A percentile compares a stretch with the other conserved stretches of the same genome.
Conservation (phyloP, 2,113 vertebrate species). For the Mustela lutreola region DNA sequence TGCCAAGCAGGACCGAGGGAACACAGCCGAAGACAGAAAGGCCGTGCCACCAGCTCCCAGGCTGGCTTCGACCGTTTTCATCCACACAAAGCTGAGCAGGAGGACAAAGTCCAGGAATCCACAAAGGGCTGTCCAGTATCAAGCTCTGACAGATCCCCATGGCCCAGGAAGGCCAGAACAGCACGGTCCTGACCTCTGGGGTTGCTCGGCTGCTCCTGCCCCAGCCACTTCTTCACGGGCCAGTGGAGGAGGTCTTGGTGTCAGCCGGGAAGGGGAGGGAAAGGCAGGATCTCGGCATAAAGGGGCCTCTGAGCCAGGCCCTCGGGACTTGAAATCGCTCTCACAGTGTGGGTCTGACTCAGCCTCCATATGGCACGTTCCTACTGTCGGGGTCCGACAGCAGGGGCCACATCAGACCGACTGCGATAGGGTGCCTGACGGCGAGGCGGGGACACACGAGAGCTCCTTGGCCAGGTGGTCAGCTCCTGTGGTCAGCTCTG, state of each 20-base stretch:
- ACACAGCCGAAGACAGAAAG: fast-evolving
- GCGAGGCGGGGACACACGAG: not conserved
- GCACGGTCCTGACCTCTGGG: fast-evolving
- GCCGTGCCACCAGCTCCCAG: not conserved
- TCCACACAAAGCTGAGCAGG: not conserved
- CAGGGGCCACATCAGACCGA: not conserved
- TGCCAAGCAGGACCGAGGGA: not conserved
- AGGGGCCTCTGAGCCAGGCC: not conserved
- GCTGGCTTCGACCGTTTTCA: not conserved
- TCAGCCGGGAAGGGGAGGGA: not conserved
- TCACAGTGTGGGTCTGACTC: fast-evolving
- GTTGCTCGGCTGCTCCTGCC: fast-evolving
- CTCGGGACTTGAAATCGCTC: fast-evolving
- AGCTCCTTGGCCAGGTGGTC: not conserved
- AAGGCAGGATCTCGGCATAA: not conserved
- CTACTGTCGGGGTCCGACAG: not conserved
- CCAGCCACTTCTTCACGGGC: fast-evolving
- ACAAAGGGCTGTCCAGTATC: fast-evolving
- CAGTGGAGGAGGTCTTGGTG: fast-evolving
- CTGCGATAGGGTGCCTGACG: not conserved
- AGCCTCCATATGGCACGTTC: not conserved
- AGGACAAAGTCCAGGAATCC: not conserved
- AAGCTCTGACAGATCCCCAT: fast-evolving
- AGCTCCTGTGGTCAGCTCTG: not conserved
- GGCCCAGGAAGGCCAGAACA: too few relatives aligned